Conservation (phyloP, 2,888 invertebrate genomes). For the Priocnemis perturbator region DNA sequence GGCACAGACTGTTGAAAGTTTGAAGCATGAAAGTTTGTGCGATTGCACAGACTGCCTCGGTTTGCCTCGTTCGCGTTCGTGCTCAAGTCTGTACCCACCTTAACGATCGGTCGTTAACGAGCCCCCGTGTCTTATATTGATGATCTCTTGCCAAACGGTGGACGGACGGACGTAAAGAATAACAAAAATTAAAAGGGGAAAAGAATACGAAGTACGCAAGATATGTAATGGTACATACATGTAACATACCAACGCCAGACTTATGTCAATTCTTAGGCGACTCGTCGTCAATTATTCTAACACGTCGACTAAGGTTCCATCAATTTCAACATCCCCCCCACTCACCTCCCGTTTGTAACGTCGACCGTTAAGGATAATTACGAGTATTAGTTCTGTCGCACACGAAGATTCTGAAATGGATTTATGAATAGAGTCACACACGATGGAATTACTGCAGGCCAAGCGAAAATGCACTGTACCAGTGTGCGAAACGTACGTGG, state of each 20-base stretch:
- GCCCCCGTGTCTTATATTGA: neutral
- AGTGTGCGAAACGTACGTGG: slow-evolving; percentile 8
- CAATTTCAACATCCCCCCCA: slow-evolving; percentile 4
- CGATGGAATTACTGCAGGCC: slow-evolving; percentile 15
- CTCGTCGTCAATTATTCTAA: slow-evolving; percentile 7
- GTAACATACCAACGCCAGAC: slow-evolving; percentile 36
- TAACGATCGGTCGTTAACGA: neutral
- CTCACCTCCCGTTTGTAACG: slow-evolving; percentile 33
- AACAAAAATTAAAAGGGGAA: neutral
- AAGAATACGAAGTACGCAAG: neutral
- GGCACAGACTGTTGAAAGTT: no score
- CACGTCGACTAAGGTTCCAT: slow-evolving; percentile 19
- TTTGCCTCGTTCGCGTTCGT: no score
- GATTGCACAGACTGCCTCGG: no score
- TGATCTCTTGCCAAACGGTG: no score
- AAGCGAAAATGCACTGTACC: no score
- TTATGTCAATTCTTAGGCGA: slow-evolving; percentile 52
- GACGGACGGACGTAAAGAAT: no score
- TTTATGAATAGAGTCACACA: slow-evolving; percentile 13
- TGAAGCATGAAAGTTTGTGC: no score
- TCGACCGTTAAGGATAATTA: slow-evolving; percentile 20
- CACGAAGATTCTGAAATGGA: slow-evolving; percentile 2
- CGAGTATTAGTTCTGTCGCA: neutral
- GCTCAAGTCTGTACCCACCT: no score
- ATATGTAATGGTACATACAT: neutral